Conservation (phyloP, 64 coral and sea anemone species). For the Cladopsammia gracilis region DNA sequence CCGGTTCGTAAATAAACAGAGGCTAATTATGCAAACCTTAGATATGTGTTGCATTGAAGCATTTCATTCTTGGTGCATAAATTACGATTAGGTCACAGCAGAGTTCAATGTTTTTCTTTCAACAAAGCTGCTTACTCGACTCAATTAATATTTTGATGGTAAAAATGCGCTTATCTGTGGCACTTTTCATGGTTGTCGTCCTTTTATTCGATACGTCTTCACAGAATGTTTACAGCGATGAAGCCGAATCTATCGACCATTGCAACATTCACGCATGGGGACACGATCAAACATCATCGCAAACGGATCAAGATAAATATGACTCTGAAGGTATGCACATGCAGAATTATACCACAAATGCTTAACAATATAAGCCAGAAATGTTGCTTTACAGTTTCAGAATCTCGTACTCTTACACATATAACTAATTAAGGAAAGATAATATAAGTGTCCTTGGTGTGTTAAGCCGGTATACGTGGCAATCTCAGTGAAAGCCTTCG, state of each 20-base stretch:
- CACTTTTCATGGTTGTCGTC: neutral
- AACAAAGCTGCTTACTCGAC: neutral
- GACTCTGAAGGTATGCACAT: slow-evolving; percentile 14
- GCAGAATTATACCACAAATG: too few relatives aligned
- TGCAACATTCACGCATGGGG: neutral
- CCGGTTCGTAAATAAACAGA: neutral
- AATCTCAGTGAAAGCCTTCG: too few relatives aligned
- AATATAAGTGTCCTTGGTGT: too few relatives aligned
- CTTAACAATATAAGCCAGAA: too few relatives aligned
- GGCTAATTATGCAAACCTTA: neutral
- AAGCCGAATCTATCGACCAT: neutral
- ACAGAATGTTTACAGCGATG: neutral
- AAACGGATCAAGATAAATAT: neutral
- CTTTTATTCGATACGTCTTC: neutral
- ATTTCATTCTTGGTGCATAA: neutral
- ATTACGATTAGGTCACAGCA: neutral
- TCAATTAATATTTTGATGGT: neutral
- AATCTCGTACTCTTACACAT: too few relatives aligned
- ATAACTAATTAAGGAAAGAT: too few relatives aligned
- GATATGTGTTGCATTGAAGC: neutral
- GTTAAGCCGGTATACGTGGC: too few relatives aligned
- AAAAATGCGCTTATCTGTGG: neutral
- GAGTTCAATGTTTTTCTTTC: neutral
- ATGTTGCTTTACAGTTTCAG: too few relatives aligned
- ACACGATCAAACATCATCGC: neutral